Base-by-base conservation (phyloP, 2,888 invertebrate species). In the Pegoplata infirma region DNA sequence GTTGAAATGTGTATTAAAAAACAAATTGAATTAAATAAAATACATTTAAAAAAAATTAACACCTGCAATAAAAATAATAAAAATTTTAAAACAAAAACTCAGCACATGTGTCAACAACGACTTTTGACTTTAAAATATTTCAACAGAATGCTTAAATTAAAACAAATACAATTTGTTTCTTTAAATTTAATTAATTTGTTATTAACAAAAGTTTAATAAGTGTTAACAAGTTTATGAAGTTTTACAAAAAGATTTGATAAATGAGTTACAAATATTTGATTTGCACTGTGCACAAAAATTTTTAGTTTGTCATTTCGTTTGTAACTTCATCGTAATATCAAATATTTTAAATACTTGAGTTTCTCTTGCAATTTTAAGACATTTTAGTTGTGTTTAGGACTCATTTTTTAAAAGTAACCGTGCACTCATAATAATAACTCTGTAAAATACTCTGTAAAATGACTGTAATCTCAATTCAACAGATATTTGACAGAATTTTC, bases 41-140 rank as follows among this genome's bases (percentile, higher is more conserved):
- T 49, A 49, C 10, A 21, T 21, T 21, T n/a, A 16, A 51, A 47
- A 51, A 16, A 46, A 79, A 58, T 75, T 75, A 74, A 71, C 74
- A 75, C 74, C 75, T 79, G 69, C 66, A 71, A 55, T 71, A 67
- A 75, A n/a, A 66, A 71, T 59, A 66, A 28, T 12, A 36, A 36
- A 56, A 47, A 16, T 32, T 23, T n/a, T 61, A 16, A 67, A 67
- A 61, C 6, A 58, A 36, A 44, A 59, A 51, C 0, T 46, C 23
- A 55, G 44, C 69, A 56, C 71, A 66, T 28, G 71, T 75, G 53
- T 75, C 56, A 67, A 63, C 59, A 59, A 36, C 47, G 49, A 74
- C 69, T 47, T 67, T 75, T 79, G 71, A 76, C 71, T 66, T 67
- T 17, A 51, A 32, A n/a, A 28, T 14, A 59, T 14, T 36, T 16